Evolutionary conservation across 1,140 invertebrate genomes (phyloP), one percentile per base, ranked within the genome.

Genomic region (Pogonus chalceus): DNA sequence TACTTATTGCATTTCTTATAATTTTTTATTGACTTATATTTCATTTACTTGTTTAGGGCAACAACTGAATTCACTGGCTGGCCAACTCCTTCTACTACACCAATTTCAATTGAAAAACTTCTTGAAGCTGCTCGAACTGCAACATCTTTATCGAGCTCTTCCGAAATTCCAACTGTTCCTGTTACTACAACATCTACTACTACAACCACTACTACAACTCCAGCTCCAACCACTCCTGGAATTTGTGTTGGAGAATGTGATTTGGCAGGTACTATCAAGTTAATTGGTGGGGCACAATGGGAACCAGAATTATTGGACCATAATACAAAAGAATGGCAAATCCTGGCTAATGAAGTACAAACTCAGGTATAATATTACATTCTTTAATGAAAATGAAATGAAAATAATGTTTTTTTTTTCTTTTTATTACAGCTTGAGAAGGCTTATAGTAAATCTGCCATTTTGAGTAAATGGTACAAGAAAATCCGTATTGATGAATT

Each of bases 61-160:
- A 88, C 87, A 14, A 92, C 89, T 1, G 86, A 89, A 67, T 92
- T 92, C 62, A 90, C 88, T 9, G 89, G 88, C 16, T 92, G 88
- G 88, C 87, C 89, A 10, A 87, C 88, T 3, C 80, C 84, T 2
- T 85, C 87, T 1, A 90, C 88, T 0, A 90, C 87, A 0, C 87
- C 88, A 3, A 83, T 90, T 48, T 88, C 87, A 0, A 85, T 89
- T 37, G 87, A 89, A 64, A 87, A 88, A 65, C 69, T 90, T 0
- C 64, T 89, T 35, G 85, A 85, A 63, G 77, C 79, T n/a, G 84
- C 85, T 24, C 76, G 80, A 56, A 79, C 79, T 14, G 79, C 82
- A 0, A 78, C 80, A 0, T 75, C 79, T 16, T 69, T 64, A 21
- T 63, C 56, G 37, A 75, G 64, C 50, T 71, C 58, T 58, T 77